Evolutionary conservation across 2,888 invertebrate species (phyloP).

Genomic region (Orthosia incerta): DNA sequence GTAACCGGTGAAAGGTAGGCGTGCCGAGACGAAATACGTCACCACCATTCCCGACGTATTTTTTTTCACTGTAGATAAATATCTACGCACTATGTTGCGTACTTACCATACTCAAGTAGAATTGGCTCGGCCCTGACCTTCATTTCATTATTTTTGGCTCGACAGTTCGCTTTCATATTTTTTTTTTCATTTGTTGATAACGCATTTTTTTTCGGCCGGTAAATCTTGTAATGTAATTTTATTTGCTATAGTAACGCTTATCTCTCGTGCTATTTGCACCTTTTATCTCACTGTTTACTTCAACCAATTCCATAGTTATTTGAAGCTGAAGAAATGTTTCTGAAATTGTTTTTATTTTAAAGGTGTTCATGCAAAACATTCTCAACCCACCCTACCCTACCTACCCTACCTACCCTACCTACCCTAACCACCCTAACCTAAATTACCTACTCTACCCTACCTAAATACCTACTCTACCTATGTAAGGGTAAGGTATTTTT

Average conservation of each 20-base stretch:
- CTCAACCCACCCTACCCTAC: too few species aligned
- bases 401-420: too few species aligned
- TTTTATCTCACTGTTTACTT: slow-evolving; percentile 10
- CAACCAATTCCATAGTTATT: slow-evolving; percentile 4
- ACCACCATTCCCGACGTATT: not conserved
- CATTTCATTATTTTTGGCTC: slow-evolving; percentile 25
- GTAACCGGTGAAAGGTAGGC: too few species aligned
- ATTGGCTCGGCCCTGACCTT: slow-evolving; percentile 16
- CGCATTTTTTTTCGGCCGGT: not conserved
- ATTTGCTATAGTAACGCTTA: slow-evolving; percentile 8
- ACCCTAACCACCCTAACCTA: too few species aligned
- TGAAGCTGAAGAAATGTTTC: not conserved
- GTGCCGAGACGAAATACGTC: too few species aligned
- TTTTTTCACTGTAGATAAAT: not conserved
- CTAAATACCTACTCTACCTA: too few species aligned
- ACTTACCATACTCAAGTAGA: not conserved
- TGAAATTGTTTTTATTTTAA: not conserved
- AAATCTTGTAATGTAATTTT: not conserved
- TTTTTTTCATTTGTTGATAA: slow-evolving; percentile 14
- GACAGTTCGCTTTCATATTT: not conserved
- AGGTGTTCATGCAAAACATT: not conserved
- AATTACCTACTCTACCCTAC: too few species aligned
- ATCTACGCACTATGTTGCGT: not conserved
- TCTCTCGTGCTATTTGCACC: slow-evolving; percentile 12
- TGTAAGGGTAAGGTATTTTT: too few species aligned